phyloP scores from a whole-genome alignment of 2,888 invertebrate species.

The Agonopterix heracliana region DNA sequence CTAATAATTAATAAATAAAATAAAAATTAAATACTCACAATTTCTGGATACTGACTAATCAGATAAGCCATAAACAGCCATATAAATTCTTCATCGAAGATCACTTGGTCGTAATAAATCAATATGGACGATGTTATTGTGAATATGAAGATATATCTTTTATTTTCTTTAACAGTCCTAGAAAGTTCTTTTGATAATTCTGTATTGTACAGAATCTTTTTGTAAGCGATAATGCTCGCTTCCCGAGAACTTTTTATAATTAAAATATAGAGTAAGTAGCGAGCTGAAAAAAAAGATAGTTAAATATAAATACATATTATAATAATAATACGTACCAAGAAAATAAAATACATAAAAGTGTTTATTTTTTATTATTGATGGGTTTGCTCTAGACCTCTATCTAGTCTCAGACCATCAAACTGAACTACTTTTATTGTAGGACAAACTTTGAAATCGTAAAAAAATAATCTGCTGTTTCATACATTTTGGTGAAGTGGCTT shows the following conservation, averaged over 20 bases:
- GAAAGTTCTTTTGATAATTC: too few relatives aligned
- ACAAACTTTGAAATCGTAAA: too few relatives aligned
- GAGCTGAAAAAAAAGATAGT: constrained; percentile 37
- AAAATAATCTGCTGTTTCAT: too few relatives aligned
- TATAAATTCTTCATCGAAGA: constrained; percentile 33
- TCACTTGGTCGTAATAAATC: constrained; percentile 19
- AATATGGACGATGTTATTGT: constrained; percentile 17
- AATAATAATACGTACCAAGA: too few relatives aligned
- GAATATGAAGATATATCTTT: constrained; percentile 22
- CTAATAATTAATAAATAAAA: not conserved
- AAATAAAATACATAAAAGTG: too few relatives aligned
- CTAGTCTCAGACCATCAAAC: too few relatives aligned
- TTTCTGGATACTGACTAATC: constrained; percentile 32
- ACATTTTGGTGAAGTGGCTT: too few relatives aligned
- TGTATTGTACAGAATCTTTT: too few relatives aligned
- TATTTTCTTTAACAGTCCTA: constrained; percentile 11
- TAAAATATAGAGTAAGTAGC: constrained; percentile 38
- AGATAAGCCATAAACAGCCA: constrained; percentile 33
- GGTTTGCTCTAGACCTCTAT: too few relatives aligned
- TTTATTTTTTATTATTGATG: too few relatives aligned
- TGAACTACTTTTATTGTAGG: too few relatives aligned
- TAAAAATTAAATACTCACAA: constrained; percentile 29
- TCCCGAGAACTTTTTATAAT: constrained; percentile 27
- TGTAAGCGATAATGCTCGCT: constrained; percentile 10
- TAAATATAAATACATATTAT: too few relatives aligned